These are phyloP conservation scores for Misgurnus mizolepis DNA, from an alignment of 2,113 vertebrate species.

Conservation along the genomic window DNA sequence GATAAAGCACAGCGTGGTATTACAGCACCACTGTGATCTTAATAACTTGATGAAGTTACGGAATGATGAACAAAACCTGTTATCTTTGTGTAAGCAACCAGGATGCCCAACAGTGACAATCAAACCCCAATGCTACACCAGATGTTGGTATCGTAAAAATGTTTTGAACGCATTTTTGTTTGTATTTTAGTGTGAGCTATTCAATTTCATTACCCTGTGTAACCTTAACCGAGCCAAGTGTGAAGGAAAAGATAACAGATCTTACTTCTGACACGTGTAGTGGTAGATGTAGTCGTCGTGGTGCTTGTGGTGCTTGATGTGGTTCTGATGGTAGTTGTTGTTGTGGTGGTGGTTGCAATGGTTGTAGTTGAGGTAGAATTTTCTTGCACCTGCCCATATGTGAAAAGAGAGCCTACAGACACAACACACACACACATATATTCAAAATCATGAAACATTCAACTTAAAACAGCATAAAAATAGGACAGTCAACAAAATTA, in stretches of 20 bases:
- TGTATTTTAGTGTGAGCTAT: no score
- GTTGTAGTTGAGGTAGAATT: slow-evolving; percentile 57
- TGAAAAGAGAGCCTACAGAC: slow-evolving; percentile 70
- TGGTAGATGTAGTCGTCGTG: slow-evolving; percentile 42
- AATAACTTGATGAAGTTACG: no score
- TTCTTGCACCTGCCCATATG: slow-evolving; percentile 66
- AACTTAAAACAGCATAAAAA: background rate
- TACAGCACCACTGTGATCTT: background rate
- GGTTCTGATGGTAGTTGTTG: slow-evolving; percentile 29
- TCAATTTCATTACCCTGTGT: background rate
- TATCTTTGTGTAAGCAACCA: no score
- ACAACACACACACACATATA: slow-evolving; percentile 23
- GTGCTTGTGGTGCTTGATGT: slow-evolving; percentile 26
- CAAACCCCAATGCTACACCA: no score
- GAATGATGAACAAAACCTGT: no score
- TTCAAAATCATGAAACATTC: background rate
- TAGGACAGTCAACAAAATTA: background rate
- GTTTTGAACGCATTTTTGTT: no score
- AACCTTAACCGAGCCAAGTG: background rate
- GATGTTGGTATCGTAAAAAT: no score
- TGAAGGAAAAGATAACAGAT: background rate
- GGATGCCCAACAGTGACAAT: no score
- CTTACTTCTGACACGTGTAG: slow-evolving; percentile 69
- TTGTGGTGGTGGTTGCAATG: slow-evolving; percentile 43
- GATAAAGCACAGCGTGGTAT: background rate